These are phyloP conservation scores for Brevipalpus yothersi DNA, from an alignment of 1,140 invertebrate species.

Conservation along the genomic window DNA sequence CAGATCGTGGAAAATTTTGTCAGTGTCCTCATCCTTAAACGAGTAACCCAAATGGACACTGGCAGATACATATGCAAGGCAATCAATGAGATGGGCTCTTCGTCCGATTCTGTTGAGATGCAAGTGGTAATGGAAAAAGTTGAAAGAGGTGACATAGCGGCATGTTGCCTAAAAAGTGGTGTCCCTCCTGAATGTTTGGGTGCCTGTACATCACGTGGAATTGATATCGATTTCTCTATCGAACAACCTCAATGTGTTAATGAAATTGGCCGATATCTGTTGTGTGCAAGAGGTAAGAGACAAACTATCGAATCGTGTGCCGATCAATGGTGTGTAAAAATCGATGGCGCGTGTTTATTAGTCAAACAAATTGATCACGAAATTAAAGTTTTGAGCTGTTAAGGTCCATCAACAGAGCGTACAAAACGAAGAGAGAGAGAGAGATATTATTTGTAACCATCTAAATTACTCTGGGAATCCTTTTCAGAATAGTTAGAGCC, in stretches of 20 bases:
- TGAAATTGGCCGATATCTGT: not conserved
- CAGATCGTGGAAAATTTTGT: not conserved
- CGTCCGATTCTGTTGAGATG: not conserved
- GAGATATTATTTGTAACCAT: no score
- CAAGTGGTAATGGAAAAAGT: not conserved
- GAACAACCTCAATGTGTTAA: conserved; percentile 33
- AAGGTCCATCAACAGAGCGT: no score
- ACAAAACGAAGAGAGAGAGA: no score
- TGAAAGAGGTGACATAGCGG: conserved; percentile 22
- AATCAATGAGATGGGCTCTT: not conserved
- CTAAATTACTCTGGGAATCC: no score
- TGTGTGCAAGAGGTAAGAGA: not conserved
- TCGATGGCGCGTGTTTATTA: no score
- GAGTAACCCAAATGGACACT: not conserved
- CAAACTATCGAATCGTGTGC: no score
- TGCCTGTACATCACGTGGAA: conserved; percentile 27
- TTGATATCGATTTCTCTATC: conserved; percentile 33
- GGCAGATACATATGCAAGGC: not conserved
- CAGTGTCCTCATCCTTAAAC: not conserved
- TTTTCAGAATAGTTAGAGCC: no score
- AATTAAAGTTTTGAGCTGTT: no score
- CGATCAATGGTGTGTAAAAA: no score
- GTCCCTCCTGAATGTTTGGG: conserved; percentile 43
- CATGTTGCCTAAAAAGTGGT: conserved; percentile 46
- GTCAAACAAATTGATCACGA: no score